Conservation (phyloP, 2,113 vertebrate genomes). For the Corythaixoides concolor region DNA sequence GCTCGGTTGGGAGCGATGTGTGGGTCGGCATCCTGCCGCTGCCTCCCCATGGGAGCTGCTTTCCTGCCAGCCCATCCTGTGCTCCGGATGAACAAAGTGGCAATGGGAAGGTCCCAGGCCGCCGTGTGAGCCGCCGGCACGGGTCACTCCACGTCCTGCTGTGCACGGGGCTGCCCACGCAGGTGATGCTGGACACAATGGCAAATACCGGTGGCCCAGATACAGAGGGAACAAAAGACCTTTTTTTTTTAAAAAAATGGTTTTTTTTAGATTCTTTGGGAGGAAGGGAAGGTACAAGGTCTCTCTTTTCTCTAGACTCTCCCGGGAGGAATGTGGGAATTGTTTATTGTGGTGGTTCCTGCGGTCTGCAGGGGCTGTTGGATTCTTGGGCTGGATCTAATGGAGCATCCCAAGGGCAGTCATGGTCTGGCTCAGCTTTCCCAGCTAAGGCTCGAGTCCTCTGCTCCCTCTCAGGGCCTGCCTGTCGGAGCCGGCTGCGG, state of each 20-base stretch:
- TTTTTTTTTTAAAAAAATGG: not conserved
- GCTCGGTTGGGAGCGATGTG: not conserved
- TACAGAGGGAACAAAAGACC: not conserved
- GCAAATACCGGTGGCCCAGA: not conserved
- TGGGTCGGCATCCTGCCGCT: fast-evolving
- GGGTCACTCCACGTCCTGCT: not conserved
- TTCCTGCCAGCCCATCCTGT: not conserved
- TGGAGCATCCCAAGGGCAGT: fast-evolving
- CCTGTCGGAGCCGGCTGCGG: not conserved
- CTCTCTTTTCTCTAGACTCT: not conserved
- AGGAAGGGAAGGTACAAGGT: not conserved
- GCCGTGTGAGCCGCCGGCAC: fast-evolving
- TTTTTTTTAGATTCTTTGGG: not conserved
- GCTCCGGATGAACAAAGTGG: not conserved
- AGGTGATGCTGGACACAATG: not conserved
- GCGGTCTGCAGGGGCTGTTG: fast-evolving
- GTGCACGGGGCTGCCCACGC: not conserved
- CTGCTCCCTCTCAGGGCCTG: fast-evolving
- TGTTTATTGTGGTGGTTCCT: not conserved
- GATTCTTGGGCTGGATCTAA: not conserved
- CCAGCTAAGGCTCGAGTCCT: no score
- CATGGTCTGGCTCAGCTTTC: not conserved
- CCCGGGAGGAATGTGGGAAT: not conserved
- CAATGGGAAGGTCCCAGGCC: not conserved
- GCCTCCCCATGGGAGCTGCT: fast-evolving